These are phyloP conservation scores for Varanus salvator DNA, from an alignment of 2,113 vertebrate genomes.

Conservation along the genomic window DNA sequence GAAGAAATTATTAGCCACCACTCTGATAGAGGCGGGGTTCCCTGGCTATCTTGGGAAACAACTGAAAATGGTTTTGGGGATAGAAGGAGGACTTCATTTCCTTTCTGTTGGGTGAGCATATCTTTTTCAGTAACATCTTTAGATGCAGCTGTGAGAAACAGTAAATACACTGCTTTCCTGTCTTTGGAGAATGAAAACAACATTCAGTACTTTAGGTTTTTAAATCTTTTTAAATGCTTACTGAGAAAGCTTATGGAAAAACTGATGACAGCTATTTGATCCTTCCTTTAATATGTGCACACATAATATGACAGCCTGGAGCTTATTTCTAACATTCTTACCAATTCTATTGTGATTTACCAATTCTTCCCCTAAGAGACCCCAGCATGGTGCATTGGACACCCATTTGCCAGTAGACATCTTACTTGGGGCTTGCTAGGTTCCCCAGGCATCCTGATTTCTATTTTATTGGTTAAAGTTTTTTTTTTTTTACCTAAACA, in stretches of 20 bases:
- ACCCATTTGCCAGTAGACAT: too few relatives aligned
- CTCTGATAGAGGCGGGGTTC: neutral
- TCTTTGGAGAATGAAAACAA: neutral
- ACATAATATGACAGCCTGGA: neutral
- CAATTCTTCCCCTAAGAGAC: too few relatives aligned
- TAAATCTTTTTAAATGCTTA: neutral
- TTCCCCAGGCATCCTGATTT: too few relatives aligned
- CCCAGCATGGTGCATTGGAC: too few relatives aligned
- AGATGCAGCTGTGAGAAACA: neutral
- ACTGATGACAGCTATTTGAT: neutral
- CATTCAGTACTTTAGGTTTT: neutral
- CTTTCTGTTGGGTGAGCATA: neutral
- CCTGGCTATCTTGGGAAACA: neutral
- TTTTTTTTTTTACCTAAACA: too few relatives aligned
- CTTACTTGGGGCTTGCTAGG: too few relatives aligned
- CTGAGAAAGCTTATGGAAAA: neutral
- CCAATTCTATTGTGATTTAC: neutral
- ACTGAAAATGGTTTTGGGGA: conserved; percentile 1
- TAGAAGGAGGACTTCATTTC: neutral
- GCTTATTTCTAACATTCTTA: neutral
- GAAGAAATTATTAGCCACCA: neutral
- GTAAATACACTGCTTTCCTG: neutral
- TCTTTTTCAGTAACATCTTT: conserved; percentile 9
- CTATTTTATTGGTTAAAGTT: too few relatives aligned
- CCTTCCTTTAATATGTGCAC: neutral